Evolutionary conservation across 2,797 vertebrate species (phyloP).

Genomic region (Botia kubotai): DNA sequence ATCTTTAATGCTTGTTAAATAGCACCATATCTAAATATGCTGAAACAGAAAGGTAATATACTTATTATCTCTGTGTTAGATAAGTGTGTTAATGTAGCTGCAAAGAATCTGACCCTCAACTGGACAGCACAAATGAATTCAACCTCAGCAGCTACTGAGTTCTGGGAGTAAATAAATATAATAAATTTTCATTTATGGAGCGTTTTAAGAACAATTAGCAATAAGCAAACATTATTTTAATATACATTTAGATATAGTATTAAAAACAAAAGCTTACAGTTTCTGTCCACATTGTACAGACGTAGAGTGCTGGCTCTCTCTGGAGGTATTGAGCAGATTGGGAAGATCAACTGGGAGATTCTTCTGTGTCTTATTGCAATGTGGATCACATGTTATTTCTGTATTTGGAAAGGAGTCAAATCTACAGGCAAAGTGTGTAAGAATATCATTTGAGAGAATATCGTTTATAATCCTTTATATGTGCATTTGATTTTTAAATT

Average conservation of each 20-base stretch:
- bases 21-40: background rate
- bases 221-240: background rate
- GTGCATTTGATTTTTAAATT: too few relatives aligned
- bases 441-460: background rate
- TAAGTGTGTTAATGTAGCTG: slow-evolving; percentile 67
- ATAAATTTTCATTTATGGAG: background rate
- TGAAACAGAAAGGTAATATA: background rate
- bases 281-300: slow-evolving; percentile 55
- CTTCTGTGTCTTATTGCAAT: slow-evolving; percentile 68
- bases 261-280: background rate
- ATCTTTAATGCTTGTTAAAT: background rate
- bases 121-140: slow-evolving; percentile 60
- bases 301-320: slow-evolving; percentile 74
- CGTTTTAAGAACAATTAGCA: too few relatives aligned
- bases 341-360: slow-evolving; percentile 74
- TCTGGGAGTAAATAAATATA: slow-evolving; percentile 76
- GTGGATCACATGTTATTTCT: slow-evolving; percentile 78
- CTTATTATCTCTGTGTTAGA: slow-evolving; percentile 60
- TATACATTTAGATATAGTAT: background rate
- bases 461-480: background rate
- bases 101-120: slow-evolving; percentile 57
- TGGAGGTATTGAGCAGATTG: slow-evolving; percentile 75
- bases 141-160: slow-evolving; percentile 74
- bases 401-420: slow-evolving; percentile 79
- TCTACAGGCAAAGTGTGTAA: slow-evolving; percentile 77